These are phyloP conservation scores for Ondatra zibethicus DNA, from an alignment of 2,113 vertebrate genomes.

Conservation along the genomic window DNA sequence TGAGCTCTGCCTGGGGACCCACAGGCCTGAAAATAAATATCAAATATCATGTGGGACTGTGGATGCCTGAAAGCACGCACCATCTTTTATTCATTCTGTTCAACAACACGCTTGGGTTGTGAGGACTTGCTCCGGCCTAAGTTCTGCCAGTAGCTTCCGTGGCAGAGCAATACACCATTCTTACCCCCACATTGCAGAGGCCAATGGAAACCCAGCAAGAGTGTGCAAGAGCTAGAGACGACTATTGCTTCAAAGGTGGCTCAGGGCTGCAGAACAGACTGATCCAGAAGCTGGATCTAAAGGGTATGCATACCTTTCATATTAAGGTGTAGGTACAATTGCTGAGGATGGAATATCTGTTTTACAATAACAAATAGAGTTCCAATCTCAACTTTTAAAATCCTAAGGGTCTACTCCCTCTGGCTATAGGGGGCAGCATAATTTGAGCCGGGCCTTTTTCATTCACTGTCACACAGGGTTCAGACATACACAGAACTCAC, in stretches of 20 bases:
- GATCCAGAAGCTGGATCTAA: background rate
- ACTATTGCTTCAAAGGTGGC: background rate
- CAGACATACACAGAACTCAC: background rate
- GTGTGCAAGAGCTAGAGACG: background rate
- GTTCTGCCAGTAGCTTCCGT: background rate
- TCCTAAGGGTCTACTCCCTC: background rate
- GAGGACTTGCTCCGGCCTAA: background rate
- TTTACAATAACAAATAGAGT: background rate
- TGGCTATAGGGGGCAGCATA: background rate
- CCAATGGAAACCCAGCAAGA: background rate
- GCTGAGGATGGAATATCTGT: background rate
- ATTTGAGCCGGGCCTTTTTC: background rate
- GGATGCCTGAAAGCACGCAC: background rate
- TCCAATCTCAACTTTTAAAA: background rate
- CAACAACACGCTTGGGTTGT: background rate
- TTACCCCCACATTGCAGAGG: background rate
- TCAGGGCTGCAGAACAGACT: too few species aligned
- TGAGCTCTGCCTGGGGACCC: slow-evolving; percentile 2
- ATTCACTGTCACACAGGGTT: background rate
- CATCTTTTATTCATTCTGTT: background rate
- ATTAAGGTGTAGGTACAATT: background rate
- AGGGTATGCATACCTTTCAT: background rate
- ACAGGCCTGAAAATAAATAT: background rate
- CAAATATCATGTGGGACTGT: background rate
- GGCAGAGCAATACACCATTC: background rate